Evolutionary conservation across 2,888 invertebrate genomes (phyloP).

Genomic region (Spicauda simplicius): DNA sequence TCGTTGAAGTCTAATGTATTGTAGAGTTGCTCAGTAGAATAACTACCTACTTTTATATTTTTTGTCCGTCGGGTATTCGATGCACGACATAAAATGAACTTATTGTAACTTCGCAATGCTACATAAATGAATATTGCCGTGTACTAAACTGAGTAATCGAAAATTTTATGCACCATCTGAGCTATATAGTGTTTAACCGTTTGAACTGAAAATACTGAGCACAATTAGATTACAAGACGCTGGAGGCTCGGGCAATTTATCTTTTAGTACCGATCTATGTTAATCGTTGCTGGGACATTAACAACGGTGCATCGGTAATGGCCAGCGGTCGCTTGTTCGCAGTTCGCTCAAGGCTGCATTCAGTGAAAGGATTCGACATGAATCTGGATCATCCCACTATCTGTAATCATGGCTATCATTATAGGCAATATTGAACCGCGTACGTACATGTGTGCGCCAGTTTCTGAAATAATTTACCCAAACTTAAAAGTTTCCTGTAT

Average conservation of each 20-base stretch:
- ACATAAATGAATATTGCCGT: neutral
- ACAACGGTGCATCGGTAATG: constrained; percentile 73
- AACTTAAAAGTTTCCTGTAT: neutral
- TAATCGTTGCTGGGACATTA: constrained; percentile 77
- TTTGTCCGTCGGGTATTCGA: constrained; percentile 12
- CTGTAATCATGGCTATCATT: constrained; percentile 39
- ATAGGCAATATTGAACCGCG: constrained; percentile 31
- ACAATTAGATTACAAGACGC: constrained; percentile 62
- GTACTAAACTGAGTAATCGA: neutral
- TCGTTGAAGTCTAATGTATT: constrained; percentile 38
- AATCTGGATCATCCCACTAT: constrained; percentile 80
- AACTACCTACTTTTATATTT: constrained; percentile 13
- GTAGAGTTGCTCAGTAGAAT: constrained; percentile 14
- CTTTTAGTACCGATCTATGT: constrained; percentile 74
- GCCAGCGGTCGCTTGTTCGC: constrained; percentile 67
- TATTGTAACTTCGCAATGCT: neutral
- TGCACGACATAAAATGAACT: constrained; percentile 15
- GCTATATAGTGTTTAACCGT: constrained; percentile 11
- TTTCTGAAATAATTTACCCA: constrained; percentile 25
- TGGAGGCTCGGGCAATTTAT: constrained; percentile 62
- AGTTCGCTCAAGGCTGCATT: constrained; percentile 69
- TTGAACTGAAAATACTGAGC: constrained; percentile 52
- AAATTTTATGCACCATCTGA: constrained; percentile 15
- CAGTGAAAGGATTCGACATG: constrained; percentile 77
- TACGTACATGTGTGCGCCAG: constrained; percentile 5